Base-by-base conservation (phyloP, 2,113 vertebrate species). In the Pygoscelis adeliae region DNA sequence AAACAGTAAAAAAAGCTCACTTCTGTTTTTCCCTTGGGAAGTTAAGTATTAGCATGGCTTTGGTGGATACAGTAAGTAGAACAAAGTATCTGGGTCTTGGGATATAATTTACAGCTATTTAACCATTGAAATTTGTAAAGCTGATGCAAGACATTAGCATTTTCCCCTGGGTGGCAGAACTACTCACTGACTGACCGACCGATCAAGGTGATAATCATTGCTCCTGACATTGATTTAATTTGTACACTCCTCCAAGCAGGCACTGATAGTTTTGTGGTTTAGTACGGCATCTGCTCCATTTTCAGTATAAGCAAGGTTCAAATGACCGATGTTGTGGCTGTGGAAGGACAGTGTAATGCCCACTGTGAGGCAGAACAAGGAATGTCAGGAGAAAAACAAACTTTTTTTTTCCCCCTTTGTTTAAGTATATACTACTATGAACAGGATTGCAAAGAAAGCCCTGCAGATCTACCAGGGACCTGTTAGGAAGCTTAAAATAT, bases 271-370 rank as follows among this genome's bases (percentile, higher is more conserved):
- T 81, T 5, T 10, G 53, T 34, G 55, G n/a, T 21, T 85, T 59
- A 25, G 16, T 23, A 36, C 1, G 3, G 74, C 61, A 18, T 27
- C 59, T 74, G 61, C 52, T 53, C 1, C 1, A 1, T 72, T 53
- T 80, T 50, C 38, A 67, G 29, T 5, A 10, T 10, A 25, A 69
- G 32, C 23, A 46, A 42, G 38, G 19, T 22, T 29, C 29, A 67
- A 15, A 29, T 9, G 42, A 23, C 21, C 0, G 0, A 3, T 3
- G 15, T 3, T 12, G 23, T 26, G 26, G 32, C 50, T 67, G 42
- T 53, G 9, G 55, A 69, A 86, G 50, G 34, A 53, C 25, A 32
- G 32, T 5, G 27, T 11, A 30, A 34, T 62, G 52, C 65, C 40
- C 30, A 5, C 21, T 34, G 21, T 8, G n/a, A 63, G 20, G 29